Evolutionary conservation across 2,888 invertebrate genomes (phyloP).

Genomic region (Ormyrus nitidulus): DNA sequence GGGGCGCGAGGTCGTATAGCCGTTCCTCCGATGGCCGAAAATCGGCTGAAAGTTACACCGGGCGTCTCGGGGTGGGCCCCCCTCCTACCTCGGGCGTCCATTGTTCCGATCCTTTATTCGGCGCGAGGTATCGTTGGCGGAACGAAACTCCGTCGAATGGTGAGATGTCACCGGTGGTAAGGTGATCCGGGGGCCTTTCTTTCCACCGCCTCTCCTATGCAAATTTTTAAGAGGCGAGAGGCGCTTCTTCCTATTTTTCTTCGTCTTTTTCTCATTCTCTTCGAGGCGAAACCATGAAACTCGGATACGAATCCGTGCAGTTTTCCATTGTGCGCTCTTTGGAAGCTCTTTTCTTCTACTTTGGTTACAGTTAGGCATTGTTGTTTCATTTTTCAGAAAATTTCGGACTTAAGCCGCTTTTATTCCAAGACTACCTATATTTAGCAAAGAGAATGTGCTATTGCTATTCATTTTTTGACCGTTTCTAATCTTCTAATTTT

Average conservation of each 20-base stretch:
- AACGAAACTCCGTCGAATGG: slow-evolving; percentile 65
- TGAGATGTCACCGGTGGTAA: slow-evolving; percentile 57
- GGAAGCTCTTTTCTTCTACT: not conserved
- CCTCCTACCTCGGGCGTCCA: not conserved
- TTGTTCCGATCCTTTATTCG: slow-evolving; percentile 48
- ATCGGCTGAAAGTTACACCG: slow-evolving; percentile 45
- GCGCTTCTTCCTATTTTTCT: slow-evolving; percentile 10
- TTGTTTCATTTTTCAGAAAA: not conserved
- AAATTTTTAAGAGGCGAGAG: slow-evolving; percentile 15
- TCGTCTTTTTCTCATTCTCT: not conserved
- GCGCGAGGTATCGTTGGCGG: slow-evolving; percentile 64
- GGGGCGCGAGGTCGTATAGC: slow-evolving; percentile 31
- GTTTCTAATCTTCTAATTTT: too few species aligned
- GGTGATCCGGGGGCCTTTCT: slow-evolving; percentile 9
- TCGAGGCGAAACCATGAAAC: not conserved
- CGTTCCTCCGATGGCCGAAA: slow-evolving; percentile 15
- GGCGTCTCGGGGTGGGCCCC: slow-evolving; percentile 7
- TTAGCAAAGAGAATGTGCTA: too few species aligned
- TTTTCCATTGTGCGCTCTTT: not conserved
- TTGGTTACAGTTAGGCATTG: not conserved
- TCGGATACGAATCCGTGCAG: not conserved
- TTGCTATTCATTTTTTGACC: too few species aligned
- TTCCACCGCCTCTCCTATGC: slow-evolving; percentile 17
- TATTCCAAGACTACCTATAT: too few species aligned
- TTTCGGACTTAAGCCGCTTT: too few species aligned